Conservation (phyloP, 2,888 invertebrate genomes). For the Caenorhabditis parvicauda region DNA sequence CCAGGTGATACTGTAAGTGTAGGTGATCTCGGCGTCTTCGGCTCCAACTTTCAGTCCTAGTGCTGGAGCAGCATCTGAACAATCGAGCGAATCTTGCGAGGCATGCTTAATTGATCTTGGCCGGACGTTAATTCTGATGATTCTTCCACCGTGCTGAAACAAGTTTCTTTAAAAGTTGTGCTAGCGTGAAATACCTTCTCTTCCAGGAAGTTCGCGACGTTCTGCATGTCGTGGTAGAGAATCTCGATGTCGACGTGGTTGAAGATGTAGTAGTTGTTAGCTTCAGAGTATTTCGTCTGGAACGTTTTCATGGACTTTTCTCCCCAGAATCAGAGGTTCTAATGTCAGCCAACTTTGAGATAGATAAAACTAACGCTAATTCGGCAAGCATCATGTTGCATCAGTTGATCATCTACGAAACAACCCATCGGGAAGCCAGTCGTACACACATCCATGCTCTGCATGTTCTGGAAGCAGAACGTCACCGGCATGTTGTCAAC, state of each 20-base stretch:
- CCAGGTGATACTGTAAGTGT: constrained; percentile 84
- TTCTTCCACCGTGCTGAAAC: constrained; percentile 76
- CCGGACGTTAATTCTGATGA: constrained; percentile 70
- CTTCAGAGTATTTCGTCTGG: constrained; percentile 57
- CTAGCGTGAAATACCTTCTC: constrained; percentile 66
- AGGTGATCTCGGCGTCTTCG: constrained; percentile 70
- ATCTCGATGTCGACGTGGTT: constrained; percentile 93
- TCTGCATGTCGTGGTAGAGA: constrained; percentile 79
- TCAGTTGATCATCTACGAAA: constrained; percentile 72
- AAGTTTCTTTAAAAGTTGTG: constrained; percentile 66
- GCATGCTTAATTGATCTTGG: constrained; percentile 65
- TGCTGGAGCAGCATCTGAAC: constrained; percentile 68
- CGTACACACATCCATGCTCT: constrained; percentile 71
- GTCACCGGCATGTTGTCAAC: constrained; percentile 97
- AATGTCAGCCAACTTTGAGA: neutral
- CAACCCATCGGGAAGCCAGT: constrained; percentile 98
- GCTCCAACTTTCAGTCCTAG: constrained; percentile 73
- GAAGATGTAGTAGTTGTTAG: constrained; percentile 84
- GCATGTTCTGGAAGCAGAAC: constrained; percentile 77
- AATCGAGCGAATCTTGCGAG: constrained; percentile 46
- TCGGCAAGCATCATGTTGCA: constrained; percentile 67
- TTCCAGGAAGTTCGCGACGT: constrained; percentile 75
- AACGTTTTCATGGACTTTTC: constrained; percentile 9
- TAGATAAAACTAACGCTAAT: constrained; percentile 61
- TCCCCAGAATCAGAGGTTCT: neutral